These are phyloP conservation scores for Galagoides demidoff DNA, from an alignment of 2,797 vertebrate genomes.

Conservation along the genomic window DNA sequence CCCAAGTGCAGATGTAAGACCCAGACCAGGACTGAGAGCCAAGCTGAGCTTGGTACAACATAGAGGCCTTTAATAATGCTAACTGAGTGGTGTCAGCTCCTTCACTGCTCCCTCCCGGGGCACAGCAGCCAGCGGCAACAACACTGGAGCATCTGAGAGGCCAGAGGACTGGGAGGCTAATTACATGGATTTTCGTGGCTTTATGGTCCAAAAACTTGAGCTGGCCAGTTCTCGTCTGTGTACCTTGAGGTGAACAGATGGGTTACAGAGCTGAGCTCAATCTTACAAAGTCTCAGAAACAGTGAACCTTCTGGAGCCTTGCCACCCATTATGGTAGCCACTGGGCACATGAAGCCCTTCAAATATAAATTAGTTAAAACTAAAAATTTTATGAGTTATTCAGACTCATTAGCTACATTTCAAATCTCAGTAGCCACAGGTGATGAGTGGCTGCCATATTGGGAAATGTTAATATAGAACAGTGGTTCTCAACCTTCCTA, in stretches of 20 bases:
- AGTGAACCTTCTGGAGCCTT: not conserved
- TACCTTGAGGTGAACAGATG: not conserved
- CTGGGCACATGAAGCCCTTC: not conserved
- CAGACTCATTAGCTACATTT: not conserved
- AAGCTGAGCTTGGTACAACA: not conserved
- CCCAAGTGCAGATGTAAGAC: not conserved
- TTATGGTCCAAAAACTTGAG: not conserved
- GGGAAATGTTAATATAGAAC: rapidly evolving
- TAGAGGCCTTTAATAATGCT: not conserved
- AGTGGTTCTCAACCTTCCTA: no score
- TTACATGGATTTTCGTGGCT: not conserved
- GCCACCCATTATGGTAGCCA: not conserved
- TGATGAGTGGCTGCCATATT: not conserved
- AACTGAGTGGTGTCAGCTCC: rapidly evolving
- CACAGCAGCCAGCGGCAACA: not conserved
- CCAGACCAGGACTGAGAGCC: not conserved
- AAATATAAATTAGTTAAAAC: not conserved
- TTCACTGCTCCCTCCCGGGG: not conserved
- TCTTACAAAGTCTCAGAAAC: not conserved
- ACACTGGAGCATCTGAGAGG: not conserved
- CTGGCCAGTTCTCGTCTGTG: not conserved
- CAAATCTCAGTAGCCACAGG: not conserved
- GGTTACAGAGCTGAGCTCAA: not conserved
- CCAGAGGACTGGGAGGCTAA: not conserved
- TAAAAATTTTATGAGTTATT: not conserved